Percentiles rank a stretch among this genome's conserved stretches.
Conservation (phyloP, 2,797 vertebrate genomes). For the Bovichtus variegatus region DNA sequence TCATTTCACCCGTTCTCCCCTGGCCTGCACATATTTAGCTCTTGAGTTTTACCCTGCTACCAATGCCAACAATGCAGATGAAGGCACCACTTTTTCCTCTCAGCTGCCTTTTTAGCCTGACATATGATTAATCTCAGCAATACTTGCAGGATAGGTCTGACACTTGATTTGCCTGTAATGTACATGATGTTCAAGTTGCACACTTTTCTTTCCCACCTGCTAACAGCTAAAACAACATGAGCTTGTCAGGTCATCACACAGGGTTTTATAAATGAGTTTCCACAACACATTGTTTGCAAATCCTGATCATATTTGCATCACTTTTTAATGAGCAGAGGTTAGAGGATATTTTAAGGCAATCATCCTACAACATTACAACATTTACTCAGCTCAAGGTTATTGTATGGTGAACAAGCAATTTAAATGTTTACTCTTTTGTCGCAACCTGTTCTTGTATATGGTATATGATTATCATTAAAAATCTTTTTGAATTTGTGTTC, state of each 20-base stretch:
- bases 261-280: not conserved
- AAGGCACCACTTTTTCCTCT: not conserved
- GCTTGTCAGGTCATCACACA: not conserved
- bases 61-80: not conserved
- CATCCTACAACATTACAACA: not conserved
- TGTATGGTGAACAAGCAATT: not conserved
- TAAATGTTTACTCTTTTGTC: not conserved
- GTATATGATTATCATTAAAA: not conserved
- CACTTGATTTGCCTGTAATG: constrained; percentile 16
- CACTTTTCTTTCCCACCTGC: constrained; percentile 2
- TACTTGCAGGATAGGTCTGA: not conserved
- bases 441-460: not conserved
- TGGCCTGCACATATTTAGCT: not conserved
- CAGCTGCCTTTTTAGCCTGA: not conserved
- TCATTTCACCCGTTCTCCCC: not conserved
- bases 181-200: not conserved
- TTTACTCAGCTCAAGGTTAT: not conserved
- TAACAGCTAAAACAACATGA: constrained; percentile 19
- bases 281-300: constrained; percentile 5
- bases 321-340: not conserved
- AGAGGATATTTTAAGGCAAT: not conserved
- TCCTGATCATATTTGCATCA: constrained; percentile 7
- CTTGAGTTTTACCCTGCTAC: not conserved
- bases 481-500: not conserved
- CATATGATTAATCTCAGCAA: not conserved